Conservation (phyloP, 2,797 vertebrate genomes). For the Propithecus deckenii region DNA sequence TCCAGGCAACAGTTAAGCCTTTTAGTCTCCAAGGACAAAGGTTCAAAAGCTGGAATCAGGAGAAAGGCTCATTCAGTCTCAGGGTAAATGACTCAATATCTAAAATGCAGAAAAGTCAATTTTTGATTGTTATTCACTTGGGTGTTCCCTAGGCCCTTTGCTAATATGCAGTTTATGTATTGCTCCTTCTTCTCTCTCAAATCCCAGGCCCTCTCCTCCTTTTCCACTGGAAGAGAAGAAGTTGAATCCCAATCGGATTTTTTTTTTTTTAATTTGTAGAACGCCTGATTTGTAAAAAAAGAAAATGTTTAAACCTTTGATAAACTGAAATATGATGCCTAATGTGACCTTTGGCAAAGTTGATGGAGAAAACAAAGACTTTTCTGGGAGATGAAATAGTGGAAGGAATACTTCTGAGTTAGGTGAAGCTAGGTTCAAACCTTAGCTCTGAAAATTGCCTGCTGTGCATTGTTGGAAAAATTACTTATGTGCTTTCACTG, state of each 20-base stretch:
- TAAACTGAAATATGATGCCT: not conserved
- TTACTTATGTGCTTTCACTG: not conserved
- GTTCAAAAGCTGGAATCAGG: conserved; percentile 20
- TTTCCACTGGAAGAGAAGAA: not conserved
- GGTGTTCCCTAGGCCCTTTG: not conserved
- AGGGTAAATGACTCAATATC: not conserved
- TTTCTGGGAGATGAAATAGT: not conserved
- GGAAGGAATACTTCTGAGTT: not conserved
- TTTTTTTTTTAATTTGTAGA: not conserved
- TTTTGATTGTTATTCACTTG: not conserved
- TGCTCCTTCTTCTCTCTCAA: not conserved
- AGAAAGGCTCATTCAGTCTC: not conserved
- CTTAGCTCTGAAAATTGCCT: not conserved
- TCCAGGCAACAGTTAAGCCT: not conserved
- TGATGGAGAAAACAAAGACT: not conserved
- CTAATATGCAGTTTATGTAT: not conserved
- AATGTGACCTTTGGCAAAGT: not conserved
- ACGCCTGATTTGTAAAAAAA: not conserved
- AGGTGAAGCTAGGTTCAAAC: not conserved
- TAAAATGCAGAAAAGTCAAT: conserved; percentile 4
- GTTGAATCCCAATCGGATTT: not conserved
- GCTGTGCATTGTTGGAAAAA: not conserved
- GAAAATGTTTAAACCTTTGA: not conserved
- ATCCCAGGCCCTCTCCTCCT: not conserved
- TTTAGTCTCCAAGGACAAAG: not conserved